These are phyloP conservation scores for Nasonia longicornis DNA, from an alignment of 1,140 invertebrate genomes.

Conservation along the genomic window DNA sequence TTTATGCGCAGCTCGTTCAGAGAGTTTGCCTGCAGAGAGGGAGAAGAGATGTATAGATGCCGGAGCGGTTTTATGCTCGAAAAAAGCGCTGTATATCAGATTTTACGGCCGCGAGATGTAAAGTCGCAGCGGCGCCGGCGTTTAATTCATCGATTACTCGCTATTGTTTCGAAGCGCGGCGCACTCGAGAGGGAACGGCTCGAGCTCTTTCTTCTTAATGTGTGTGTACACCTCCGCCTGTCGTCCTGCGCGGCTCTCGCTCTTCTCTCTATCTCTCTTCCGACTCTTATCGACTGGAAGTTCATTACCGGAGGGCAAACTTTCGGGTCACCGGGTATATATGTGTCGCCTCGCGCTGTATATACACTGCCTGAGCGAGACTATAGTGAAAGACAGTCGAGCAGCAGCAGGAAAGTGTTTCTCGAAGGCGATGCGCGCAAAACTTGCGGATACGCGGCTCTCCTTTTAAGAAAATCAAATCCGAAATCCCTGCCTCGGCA, in stretches of 20 bases:
- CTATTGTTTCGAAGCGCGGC: slow-evolving; percentile 35
- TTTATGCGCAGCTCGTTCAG: not conserved
- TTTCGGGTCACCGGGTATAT: slow-evolving; percentile 29
- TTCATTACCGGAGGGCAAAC: slow-evolving; percentile 41
- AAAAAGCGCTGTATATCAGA: slow-evolving; percentile 13
- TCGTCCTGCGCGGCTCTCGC: not conserved
- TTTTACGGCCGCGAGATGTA: slow-evolving; percentile 11
- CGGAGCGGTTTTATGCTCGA: not conserved
- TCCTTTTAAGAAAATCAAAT: slow-evolving; percentile 57
- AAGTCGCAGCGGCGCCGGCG: not conserved
- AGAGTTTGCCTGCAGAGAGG: not conserved
- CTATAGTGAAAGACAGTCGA: not conserved
- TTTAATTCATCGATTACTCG: slow-evolving; percentile 43
- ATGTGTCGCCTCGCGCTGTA: not conserved
- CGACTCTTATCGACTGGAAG: slow-evolving; percentile 44
- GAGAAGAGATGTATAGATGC: not conserved
- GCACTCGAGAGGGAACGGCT: slow-evolving; percentile 9
- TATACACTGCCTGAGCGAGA: not conserved
- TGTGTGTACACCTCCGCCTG: not conserved
- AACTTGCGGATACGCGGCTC: slow-evolving; percentile 48
- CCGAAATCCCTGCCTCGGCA: slow-evolving; percentile 50
- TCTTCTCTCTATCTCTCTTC: slow-evolving; percentile 16
- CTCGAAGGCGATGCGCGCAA: slow-evolving; percentile 8
- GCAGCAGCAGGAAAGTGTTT: not conserved
- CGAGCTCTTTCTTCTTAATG: not conserved